phyloP scores from a whole-genome alignment of 2,888 invertebrate species.

The Crioceris asparagi region DNA sequence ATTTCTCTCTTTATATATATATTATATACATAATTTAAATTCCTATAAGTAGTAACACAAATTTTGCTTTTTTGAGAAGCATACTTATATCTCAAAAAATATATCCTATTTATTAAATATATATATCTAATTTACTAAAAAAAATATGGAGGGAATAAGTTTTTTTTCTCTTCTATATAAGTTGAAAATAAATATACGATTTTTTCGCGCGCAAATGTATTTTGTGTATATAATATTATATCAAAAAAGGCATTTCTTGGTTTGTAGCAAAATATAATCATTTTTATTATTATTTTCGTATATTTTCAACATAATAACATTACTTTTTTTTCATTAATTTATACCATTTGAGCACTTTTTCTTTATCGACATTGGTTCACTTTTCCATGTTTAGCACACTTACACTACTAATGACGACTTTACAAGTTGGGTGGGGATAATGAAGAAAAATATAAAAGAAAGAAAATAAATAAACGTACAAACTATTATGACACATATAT shows the following conservation, averaged over 20 bases:
- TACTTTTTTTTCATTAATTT: too few species aligned
- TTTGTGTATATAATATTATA: constrained; percentile 9
- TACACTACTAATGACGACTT: constrained; percentile 15
- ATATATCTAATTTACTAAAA: constrained; percentile 26
- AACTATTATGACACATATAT: constrained; percentile 26
- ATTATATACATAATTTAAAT: constrained; percentile 11
- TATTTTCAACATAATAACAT: constrained; percentile 13
- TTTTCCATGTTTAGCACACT: constrained; percentile 27
- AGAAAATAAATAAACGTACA: constrained; percentile 22
- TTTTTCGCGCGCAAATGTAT: constrained; percentile 12
- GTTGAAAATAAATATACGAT: constrained; percentile 25
- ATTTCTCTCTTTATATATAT: background rate
- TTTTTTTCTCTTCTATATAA: too few species aligned
- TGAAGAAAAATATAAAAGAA: background rate
- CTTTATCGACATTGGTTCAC: constrained; percentile 16
- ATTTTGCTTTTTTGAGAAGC: constrained; percentile 36
- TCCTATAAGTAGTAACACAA: constrained; percentile 37
- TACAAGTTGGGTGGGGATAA: too few species aligned
- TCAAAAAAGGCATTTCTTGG: constrained; percentile 33
- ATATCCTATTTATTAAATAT: constrained; percentile 12
- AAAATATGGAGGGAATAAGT: constrained; percentile 33
- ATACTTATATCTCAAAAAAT: constrained; percentile 31
- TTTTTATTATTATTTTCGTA: constrained; percentile 18
- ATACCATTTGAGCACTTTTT: constrained; percentile 25
- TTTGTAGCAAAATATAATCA: constrained; percentile 27